phyloP scores from a whole-genome alignment of 2,113 vertebrate species.

The Engystomops pustulosus region DNA sequence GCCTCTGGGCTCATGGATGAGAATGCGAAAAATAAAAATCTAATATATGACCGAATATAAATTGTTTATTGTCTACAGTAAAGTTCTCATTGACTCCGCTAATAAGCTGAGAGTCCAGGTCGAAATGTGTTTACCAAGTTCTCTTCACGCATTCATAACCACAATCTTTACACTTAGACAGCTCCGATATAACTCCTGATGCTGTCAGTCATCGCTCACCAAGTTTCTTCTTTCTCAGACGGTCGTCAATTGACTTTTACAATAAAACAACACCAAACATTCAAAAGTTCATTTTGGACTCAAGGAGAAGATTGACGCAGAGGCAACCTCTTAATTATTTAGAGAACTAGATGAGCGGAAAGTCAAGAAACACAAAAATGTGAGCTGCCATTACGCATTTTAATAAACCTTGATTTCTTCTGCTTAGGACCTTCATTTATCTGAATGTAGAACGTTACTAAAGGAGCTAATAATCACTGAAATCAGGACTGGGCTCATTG shows the following conservation, averaged over 20 bases:
- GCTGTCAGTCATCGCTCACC: slow-evolving; percentile 77
- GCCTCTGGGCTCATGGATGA: not conserved
- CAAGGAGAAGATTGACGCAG: slow-evolving; percentile 64
- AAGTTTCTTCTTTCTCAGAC: slow-evolving; percentile 62
- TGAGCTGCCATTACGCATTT: not conserved
- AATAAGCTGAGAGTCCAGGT: slow-evolving; percentile 77
- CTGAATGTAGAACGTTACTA: not conserved
- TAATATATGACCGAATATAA: slow-evolving; percentile 55
- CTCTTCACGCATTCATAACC: slow-evolving; percentile 79
- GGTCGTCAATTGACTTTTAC: slow-evolving; percentile 62
- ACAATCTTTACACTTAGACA: slow-evolving; percentile 71
- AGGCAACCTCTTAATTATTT: slow-evolving; percentile 39
- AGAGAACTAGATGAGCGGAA: slow-evolving; percentile 19
- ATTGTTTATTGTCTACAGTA: slow-evolving; percentile 61
- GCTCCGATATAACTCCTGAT: slow-evolving; percentile 74
- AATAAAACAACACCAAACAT: slow-evolving; percentile 69
- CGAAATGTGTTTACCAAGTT: slow-evolving; percentile 83
- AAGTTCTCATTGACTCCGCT: slow-evolving; percentile 72
- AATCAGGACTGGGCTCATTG: not conserved
- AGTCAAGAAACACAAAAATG: slow-evolving; percentile 62
- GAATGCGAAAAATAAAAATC: slow-evolving; percentile 27
- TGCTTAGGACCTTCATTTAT: slow-evolving; percentile 2
- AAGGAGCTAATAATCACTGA: slow-evolving; percentile 28
- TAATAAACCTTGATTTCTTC: not conserved
- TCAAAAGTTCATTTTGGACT: slow-evolving; percentile 63